Conservation (phyloP, 2,113 vertebrate genomes). For the Siniperca knerii region DNA sequence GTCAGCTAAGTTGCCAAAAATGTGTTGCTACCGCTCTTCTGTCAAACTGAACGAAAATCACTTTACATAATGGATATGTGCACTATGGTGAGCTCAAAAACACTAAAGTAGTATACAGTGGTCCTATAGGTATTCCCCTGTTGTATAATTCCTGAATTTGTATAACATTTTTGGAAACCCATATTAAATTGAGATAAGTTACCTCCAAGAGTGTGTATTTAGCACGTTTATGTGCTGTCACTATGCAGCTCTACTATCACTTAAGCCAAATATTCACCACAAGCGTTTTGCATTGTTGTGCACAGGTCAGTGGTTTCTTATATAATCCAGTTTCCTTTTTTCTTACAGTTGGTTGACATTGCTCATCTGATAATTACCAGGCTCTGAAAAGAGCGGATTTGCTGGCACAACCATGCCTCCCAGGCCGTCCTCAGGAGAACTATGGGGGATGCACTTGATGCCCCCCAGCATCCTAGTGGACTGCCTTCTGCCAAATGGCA, state of each 20-base stretch:
- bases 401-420: conserved; percentile 90
- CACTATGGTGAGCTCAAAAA: not conserved
- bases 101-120: not conserved
- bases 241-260: not conserved
- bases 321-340: conserved; percentile 52
- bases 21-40: not conserved
- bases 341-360: conserved; percentile 64
- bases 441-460: conserved; percentile 99
- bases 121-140: not conserved
- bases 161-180: not conserved
- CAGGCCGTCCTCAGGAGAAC: conserved; percentile 95
- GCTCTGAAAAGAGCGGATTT: conserved; percentile 60
- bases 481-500: conserved; percentile 97
- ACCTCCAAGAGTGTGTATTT: not conserved
- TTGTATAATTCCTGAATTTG: not conserved
- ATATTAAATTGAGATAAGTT: not conserved
- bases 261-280: conserved; percentile 1
- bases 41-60: not conserved
- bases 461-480: conserved; percentile 97
- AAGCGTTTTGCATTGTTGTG: conserved; percentile 19
- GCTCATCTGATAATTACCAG: conserved; percentile 67
- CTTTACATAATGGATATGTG: not conserved
- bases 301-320: conserved; percentile 35
- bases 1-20: not conserved
- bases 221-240: not conserved